Evolutionary conservation across 2,888 invertebrate genomes (phyloP), one percentile per base, ranked within the genome.

Genomic region (Diplolepis rosae): DNA sequence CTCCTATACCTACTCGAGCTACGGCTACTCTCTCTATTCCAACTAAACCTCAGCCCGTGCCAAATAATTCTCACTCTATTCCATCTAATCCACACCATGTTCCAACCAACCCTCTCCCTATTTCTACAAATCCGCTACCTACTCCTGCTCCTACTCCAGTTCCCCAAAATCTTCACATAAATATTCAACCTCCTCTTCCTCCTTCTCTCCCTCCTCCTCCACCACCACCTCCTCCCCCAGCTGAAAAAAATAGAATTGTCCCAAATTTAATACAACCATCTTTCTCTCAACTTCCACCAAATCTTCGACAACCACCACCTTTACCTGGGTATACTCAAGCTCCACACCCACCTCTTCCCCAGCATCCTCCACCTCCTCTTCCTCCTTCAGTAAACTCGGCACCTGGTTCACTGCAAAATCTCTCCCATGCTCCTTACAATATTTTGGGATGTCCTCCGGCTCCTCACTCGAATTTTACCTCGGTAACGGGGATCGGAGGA

Each of bases 401-500:
- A 35, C 68, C 75, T 66, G 69, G 67, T 35, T 42, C 72, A 15
- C 15, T 56, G 1, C 56, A 56, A 2, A 15, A 18, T 22, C 30
- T 35, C 7, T 24, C 35, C 61, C 27, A 39, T 11, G 22, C 9
- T 61, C 30, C 56, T 35, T 61, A 61, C n/a, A 65, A 30, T 42
- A 70, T 72, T 50, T 35, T 74, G 65, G 56, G 66, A 27, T 69
- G 61, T 27, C 22, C 69, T 65, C 11, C 24, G 52, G 68, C 32
- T 28, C 69, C 66, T 22, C 69, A 71, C n/a, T 65, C 71, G 13
- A 70, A 69, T 32, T 52, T 69, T 68, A 71, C 72, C 69, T 66
- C 69, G 70, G 77, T 72, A 61, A 51, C 71, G 71, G 77, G 74
- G 66, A 65, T 67, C 45, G 74, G 69, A 50, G 73, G 68, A 66